Base-by-base conservation (phyloP, 2,113 vertebrate genomes). In the Triplophysa dalaica region DNA sequence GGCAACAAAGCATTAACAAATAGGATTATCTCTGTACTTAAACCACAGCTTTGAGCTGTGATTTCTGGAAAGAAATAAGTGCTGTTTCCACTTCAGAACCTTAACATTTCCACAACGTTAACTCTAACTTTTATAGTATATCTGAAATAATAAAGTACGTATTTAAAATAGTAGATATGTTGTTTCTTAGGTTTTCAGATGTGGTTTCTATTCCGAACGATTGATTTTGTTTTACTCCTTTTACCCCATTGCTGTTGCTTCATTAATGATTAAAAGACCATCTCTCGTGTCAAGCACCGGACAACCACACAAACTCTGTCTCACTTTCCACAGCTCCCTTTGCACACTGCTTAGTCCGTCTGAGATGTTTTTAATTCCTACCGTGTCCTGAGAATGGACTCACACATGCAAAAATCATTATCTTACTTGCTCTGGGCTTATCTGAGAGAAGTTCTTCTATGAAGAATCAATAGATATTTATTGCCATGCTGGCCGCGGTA, bases 191-290 rank as follows among this genome's bases (percentile, higher is more conserved):
- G 26, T 29, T 72, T 41, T 67, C 45, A 61, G 66, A 41, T 74
- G n/a, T 14, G 22, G 6, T 75, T 77, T 43, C 22, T 60, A 33
- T 45, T 8, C 50, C 75, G 29, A 16, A 1, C 66, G 22, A 45
- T 72, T 48, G 52, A 61, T 78, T 75, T 22, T 58, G 33, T 73
- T 85, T 58, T 58, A n/a, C n/a, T 63, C 48, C 65, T 77, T 65
- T 60, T 58, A 62, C 62, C 38, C 79, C 77, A 83, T 81, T 78
- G 65, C 52, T 63, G 67, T 70, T 50, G 29, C 64, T 72, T 72
- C 52, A 22, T 79, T 69, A 79, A 84, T 83, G 67, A 81, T 82
- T 77, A 63, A 82, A 29, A 78, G 52, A 43, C 26, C 8, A 52
- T 69, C 66, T 80, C 61, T 61, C 24, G 45, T 85, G 62, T 58